Conservation (phyloP, 2,888 invertebrate species). For the Tetragonula carbonaria region DNA sequence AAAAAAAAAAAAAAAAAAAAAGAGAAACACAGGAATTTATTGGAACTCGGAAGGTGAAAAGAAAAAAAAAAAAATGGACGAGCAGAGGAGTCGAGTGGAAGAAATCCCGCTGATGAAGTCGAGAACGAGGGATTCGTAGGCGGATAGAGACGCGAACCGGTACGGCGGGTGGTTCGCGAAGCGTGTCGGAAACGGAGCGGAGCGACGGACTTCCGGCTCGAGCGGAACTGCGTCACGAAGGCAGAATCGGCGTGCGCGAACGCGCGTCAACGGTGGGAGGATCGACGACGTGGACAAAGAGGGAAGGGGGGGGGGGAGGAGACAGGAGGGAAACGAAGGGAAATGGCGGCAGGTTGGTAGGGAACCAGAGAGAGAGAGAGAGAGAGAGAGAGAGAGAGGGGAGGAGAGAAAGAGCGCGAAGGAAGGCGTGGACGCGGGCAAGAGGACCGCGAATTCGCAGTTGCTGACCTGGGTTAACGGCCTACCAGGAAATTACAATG, state of each 20-base stretch:
- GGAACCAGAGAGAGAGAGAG: conserved; percentile 7
- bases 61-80: too few relatives aligned
- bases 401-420: conserved; percentile 20
- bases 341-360: conserved; percentile 15
- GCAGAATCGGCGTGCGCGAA: conserved; percentile 4
- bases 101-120: background rate
- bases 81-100: too few relatives aligned
- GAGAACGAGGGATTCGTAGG: background rate
- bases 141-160: conserved; percentile 11
- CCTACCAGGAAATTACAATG: conserved; percentile 74
- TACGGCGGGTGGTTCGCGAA: conserved; percentile 43
- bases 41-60: too few relatives aligned
- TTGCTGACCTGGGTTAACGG: conserved; percentile 81
- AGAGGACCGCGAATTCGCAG: conserved; percentile 69
- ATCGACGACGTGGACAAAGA: background rate
- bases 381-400: conserved; percentile 34
- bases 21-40: too few relatives aligned
- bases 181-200: conserved; percentile 65
- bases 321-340: conserved; percentile 5
- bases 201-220: conserved; percentile 60
- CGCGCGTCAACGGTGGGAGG: conserved; percentile 11
- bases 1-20: too few relatives aligned
- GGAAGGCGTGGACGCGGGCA: conserved; percentile 44
- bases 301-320: conserved; percentile 1
- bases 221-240: conserved; percentile 60